Percentiles rank a stretch among this genome's conserved stretches.
phyloP scores from a whole-genome alignment of 2,113 vertebrate species.

The Chloropsis cyanopogon region DNA sequence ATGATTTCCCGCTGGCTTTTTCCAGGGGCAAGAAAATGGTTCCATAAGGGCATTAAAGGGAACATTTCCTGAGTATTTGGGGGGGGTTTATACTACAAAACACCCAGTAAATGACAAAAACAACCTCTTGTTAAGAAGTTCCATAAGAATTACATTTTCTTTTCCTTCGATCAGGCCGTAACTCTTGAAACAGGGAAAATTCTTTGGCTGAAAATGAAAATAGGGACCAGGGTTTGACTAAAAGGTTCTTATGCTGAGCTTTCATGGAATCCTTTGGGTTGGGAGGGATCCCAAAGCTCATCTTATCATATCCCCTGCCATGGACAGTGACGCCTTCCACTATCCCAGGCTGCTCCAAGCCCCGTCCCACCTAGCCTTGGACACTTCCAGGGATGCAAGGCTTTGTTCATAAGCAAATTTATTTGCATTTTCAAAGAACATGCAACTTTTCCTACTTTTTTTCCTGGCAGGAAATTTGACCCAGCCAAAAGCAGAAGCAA shows the following conservation, averaged over 20 bases:
- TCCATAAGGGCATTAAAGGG: neutral
- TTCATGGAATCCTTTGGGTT: neutral
- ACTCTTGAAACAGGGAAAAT: neutral
- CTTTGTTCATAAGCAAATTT: neutral
- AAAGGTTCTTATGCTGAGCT: neutral
- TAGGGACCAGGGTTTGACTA: neutral
- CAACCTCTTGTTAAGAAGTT: neutral
- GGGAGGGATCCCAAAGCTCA: neutral
- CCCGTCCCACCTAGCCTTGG: rapidly evolving
- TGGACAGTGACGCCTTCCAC: neutral
- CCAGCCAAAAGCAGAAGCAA: neutral
- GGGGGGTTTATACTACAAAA: neutral
- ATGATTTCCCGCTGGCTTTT: neutral
- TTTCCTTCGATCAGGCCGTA: neutral
- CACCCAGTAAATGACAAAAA: neutral
- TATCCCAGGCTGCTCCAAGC: neutral
- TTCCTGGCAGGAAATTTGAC: neutral
- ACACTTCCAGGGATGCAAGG: neutral
- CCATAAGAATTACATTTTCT: neutral
- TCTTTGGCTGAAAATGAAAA: neutral
- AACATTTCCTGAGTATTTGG: neutral
- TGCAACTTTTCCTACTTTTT: neutral
- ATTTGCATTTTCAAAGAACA: neutral
- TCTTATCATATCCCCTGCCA: no score
- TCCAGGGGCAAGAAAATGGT: neutral